Evolutionary conservation across 1,140 invertebrate species (phyloP).

Genomic region (Brachionus paranguensis): DNA sequence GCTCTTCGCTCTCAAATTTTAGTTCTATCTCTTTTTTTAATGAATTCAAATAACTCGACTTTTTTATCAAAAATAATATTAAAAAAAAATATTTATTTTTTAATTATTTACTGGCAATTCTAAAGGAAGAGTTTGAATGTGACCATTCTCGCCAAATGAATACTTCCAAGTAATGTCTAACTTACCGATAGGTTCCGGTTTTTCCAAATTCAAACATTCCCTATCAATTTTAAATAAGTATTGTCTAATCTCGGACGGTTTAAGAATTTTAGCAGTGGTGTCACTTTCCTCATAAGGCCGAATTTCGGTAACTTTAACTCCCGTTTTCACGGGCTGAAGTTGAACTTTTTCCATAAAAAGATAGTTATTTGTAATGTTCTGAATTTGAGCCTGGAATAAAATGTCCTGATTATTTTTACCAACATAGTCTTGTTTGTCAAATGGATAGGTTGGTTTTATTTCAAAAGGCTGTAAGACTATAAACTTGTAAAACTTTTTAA

Average conservation of each 20-base stretch:
- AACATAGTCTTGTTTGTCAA: neutral
- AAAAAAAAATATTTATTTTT: neutral
- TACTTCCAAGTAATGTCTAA: slow-evolving; percentile 23
- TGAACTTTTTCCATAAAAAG: slow-evolving; percentile 31
- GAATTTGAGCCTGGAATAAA: slow-evolving; percentile 32
- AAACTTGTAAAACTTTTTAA: slow-evolving; percentile 40
- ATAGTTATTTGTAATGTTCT: slow-evolving; percentile 19
- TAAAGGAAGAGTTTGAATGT: slow-evolving; percentile 24
- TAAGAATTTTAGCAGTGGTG: neutral
- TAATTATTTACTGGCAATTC: neutral
- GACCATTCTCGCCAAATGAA: slow-evolving; percentile 28
- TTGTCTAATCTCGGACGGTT: slow-evolving; percentile 17
- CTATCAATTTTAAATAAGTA: slow-evolving; percentile 16
- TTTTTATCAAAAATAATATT: neutral
- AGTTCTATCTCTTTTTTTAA: slow-evolving; percentile 9
- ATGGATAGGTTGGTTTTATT: slow-evolving; percentile 14
- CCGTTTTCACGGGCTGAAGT: neutral
- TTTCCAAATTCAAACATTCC: neutral
- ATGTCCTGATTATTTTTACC: neutral
- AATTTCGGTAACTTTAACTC: neutral
- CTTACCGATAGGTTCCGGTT: neutral
- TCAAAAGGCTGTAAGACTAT: slow-evolving; percentile 18
- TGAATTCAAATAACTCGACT: neutral
- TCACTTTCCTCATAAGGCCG: neutral
- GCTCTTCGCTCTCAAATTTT: neutral